Conservation (phyloP, 53 echinoderm and acorn worm species). For the Actinopyga echinites region DNA sequence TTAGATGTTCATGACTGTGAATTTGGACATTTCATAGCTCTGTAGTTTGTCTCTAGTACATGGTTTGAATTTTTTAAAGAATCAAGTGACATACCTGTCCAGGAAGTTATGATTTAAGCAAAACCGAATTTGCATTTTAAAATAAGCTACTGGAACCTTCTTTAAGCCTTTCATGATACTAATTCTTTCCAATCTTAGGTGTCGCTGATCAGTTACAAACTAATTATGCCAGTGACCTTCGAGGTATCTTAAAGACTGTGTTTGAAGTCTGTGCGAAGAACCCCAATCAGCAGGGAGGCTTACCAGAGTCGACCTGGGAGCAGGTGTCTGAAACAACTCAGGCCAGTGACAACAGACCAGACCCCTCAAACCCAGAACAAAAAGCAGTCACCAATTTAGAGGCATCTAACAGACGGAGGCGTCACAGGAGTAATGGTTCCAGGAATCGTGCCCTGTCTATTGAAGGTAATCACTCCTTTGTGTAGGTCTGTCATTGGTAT, state of each 20-base stretch:
- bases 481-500: no score
- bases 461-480: constrained; percentile 31
- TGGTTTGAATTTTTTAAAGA: no score
- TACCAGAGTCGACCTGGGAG: background rate
- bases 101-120: no score
- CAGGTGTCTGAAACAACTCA: background rate
- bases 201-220: constrained; percentile 99
- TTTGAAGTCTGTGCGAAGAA: constrained; percentile 74
- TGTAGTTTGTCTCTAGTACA: no score
- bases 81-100: no score
- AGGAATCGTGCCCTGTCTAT: constrained; percentile 43
- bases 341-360: constrained; percentile 4
- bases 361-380: constrained; percentile 6
- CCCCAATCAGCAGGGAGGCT: constrained; percentile 27
- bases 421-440: constrained; percentile 62
- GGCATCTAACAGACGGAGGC: constrained; percentile 17
- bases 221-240: constrained; percentile 91
- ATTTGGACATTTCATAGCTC: no score
- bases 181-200: constrained; percentile 52
- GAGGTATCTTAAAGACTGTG: constrained; percentile 93
- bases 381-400: background rate
- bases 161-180: background rate
- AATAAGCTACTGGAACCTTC: background rate
- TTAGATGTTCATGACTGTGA: no score
- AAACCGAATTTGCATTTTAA: background rate